A percentile compares a stretch with the other conserved stretches of the same genome.
These are phyloP conservation scores for Menidia beryllina DNA, from an alignment of 2,113 vertebrate species.

Conservation along the genomic window DNA sequence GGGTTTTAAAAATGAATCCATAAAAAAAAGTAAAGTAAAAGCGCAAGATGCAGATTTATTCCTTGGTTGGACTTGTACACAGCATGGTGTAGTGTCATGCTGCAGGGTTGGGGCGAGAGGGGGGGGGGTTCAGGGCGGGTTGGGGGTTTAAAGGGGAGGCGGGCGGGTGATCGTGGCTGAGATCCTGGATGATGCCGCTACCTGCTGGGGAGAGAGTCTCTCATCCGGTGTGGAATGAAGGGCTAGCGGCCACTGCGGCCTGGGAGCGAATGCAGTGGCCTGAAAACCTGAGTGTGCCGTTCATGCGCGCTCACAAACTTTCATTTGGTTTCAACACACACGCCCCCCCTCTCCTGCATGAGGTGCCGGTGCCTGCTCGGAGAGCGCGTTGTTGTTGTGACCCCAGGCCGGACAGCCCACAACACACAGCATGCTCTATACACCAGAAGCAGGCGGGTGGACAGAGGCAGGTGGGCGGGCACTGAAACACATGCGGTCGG, in stretches of 20 bases:
- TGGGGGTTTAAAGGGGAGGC: conserved; percentile 8
- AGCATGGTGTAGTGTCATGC: conserved; percentile 35
- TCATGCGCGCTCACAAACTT: conserved; percentile 33
- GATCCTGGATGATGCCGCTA: conserved; percentile 59
- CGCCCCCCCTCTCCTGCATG: conserved; percentile 39
- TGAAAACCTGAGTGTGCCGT: conserved; percentile 35
- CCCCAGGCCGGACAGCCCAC: conserved; percentile 54
- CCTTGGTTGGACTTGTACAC: conserved; percentile 26
- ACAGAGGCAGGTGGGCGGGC: conserved; percentile 61
- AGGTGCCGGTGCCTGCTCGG: conserved; percentile 54
- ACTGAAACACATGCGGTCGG: conserved; percentile 76
- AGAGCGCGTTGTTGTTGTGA: conserved; percentile 45
- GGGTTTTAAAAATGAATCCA: not conserved
- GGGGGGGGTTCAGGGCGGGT: too few species aligned
- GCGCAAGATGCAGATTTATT: conserved; percentile 22
- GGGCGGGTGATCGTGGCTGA: conserved; percentile 22
- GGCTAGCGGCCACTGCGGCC: conserved; percentile 59
- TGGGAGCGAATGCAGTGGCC: conserved; percentile 20
- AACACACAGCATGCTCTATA: conserved; percentile 68
- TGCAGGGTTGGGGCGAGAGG: conserved; percentile 10
- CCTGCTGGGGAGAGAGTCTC: conserved; percentile 69
- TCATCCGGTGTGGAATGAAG: conserved; percentile 79
- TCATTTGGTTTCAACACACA: conserved; percentile 23
- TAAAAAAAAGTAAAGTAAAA: not conserved
- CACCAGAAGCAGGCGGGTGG: conserved; percentile 65